phyloP scores from a whole-genome alignment of 2,797 vertebrate genomes.

The Gallinago solitaria region DNA sequence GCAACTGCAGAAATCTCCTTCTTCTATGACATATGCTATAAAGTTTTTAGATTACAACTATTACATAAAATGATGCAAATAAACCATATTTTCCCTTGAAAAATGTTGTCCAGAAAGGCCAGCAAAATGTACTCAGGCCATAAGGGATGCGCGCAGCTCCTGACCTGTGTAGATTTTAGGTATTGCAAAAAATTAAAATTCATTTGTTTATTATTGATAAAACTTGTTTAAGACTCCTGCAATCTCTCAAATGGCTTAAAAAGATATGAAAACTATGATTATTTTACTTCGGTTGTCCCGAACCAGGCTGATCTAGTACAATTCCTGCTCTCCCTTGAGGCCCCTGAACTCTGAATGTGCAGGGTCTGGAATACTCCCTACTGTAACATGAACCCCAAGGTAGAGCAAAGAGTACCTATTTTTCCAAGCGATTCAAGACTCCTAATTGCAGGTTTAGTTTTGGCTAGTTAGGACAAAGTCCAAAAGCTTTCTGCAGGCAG shows the following conservation, averaged over 20 bases:
- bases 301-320: not conserved
- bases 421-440: constrained; percentile 41
- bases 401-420: constrained; percentile 32
- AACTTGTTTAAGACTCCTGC: constrained; percentile 9
- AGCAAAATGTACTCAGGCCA: not conserved
- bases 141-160: not conserved
- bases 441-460: constrained; percentile 50
- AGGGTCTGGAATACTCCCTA: constrained; percentile 27
- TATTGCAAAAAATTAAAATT: not conserved
- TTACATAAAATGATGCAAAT: not conserved
- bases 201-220: constrained; percentile 11
- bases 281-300: not conserved
- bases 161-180: not conserved
- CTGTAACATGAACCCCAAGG: constrained; percentile 29
- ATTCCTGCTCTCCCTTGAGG: not conserved
- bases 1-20: not conserved
- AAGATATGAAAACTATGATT: not conserved
- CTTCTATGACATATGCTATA: not conserved
- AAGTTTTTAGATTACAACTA: not conserved
- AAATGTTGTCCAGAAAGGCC: not conserved
- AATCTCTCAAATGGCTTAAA: not conserved
- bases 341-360: not conserved
- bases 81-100: not conserved
- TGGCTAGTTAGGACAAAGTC: constrained; percentile 23
- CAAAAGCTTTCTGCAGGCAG: constrained; percentile 34